Conservation (phyloP, 2,888 invertebrate species). For the Andrena camellia region DNA sequence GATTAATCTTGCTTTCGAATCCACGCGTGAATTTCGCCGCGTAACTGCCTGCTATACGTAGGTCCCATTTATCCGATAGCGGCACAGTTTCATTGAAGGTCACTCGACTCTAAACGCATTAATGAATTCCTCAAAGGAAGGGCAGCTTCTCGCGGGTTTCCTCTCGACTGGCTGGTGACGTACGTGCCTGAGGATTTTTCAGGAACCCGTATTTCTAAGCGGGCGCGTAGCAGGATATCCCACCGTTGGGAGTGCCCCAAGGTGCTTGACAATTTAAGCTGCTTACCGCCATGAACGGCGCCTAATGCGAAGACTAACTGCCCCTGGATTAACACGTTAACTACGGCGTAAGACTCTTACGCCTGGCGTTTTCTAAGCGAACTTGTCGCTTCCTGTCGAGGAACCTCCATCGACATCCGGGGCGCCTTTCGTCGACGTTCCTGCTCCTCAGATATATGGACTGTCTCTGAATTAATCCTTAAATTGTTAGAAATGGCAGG, state of each 20-base stretch:
- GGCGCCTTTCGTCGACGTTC: conserved; percentile 11
- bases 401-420: conserved; percentile 36
- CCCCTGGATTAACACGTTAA: conserved; percentile 73
- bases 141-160: conserved; percentile 13
- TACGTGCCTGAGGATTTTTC: conserved; percentile 37
- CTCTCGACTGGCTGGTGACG: background rate
- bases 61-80: background rate
- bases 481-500: background rate
- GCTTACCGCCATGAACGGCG: conserved; percentile 61
- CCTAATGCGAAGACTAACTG: conserved; percentile 68
- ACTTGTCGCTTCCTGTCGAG: conserved; percentile 32
- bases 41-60: background rate
- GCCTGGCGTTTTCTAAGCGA: conserved; percentile 27
- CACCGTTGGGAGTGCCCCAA: conserved; percentile 32
- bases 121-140: conserved; percentile 57
- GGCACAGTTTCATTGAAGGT: conserved; percentile 16
- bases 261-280: conserved; percentile 73
- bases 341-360: conserved; percentile 58
- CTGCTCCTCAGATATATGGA: too few species aligned
- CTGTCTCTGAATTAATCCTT: background rate
- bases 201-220: conserved; percentile 43
- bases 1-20: background rate
- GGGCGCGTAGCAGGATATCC: conserved; percentile 19
- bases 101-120: conserved; percentile 41
- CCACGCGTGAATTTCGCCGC: conserved; percentile 11